These are phyloP conservation scores for Cebus imitator DNA, from an alignment of 2,113 vertebrate genomes.

Conservation along the genomic window DNA sequence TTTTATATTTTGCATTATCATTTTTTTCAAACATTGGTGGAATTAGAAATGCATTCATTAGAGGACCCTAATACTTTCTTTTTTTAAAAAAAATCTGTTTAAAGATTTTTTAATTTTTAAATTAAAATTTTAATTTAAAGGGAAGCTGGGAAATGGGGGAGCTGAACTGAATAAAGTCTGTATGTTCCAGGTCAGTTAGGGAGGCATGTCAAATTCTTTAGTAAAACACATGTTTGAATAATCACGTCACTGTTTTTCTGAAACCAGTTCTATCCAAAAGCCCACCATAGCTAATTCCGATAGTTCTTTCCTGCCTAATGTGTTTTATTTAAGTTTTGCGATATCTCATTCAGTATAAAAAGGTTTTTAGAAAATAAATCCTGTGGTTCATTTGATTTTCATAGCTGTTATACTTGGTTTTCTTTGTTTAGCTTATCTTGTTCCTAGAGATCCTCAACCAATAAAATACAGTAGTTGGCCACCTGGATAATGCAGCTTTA, in stretches of 20 bases:
- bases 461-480: background rate
- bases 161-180: background rate
- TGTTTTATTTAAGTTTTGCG: background rate
- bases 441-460: background rate
- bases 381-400: background rate
- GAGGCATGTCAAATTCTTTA: background rate
- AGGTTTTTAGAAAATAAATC: background rate
- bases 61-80: background rate
- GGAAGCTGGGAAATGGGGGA: background rate
- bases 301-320: background rate
- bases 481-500: background rate
- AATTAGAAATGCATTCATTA: background rate
- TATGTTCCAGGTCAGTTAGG: background rate
- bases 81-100: background rate
- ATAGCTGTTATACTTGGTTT: background rate
- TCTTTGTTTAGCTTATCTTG: background rate
- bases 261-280: background rate
- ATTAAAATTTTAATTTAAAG: too few species aligned
- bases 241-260: background rate
- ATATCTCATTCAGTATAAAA: background rate
- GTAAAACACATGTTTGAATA: constrained; percentile 13
- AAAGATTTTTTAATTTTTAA: background rate
- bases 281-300: background rate
- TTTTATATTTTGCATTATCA: background rate
- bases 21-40: background rate